These are phyloP conservation scores for Channa maculata DNA, from an alignment of 2,113 vertebrate genomes.

Conservation along the genomic window DNA sequence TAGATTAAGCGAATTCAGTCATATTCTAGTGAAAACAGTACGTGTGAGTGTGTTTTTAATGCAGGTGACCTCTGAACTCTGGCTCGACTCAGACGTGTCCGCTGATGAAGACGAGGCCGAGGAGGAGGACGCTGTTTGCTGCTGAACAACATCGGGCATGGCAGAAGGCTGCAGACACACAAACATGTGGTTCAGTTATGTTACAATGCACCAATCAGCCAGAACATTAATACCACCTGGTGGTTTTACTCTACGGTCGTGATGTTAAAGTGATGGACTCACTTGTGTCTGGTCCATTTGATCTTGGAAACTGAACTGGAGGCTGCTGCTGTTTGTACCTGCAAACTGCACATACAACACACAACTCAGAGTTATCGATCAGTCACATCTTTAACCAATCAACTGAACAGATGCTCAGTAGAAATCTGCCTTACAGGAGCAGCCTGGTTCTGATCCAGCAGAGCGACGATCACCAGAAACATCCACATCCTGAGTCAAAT, in stretches of 20 bases:
- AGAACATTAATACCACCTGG: too few relatives aligned
- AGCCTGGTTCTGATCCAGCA: slow-evolving; percentile 47
- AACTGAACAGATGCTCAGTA: neutral
- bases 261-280: slow-evolving; percentile 7
- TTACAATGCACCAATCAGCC: too few relatives aligned
- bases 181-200: neutral
- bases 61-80: slow-evolving; percentile 35
- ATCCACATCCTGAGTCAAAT: slow-evolving; percentile 37
- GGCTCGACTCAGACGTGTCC: slow-evolving; percentile 44
- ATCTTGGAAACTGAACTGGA: slow-evolving; percentile 11
- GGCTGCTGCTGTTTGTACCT: neutral
- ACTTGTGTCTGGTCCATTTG: slow-evolving; percentile 16
- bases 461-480: slow-evolving; percentile 11
- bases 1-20: too few relatives aligned
- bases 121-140: neutral
- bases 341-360: neutral
- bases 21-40: too few relatives aligned
- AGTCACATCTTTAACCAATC: neutral
- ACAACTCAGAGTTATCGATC: neutral
- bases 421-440: neutral
- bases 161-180: slow-evolving; percentile 25
- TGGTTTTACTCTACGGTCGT: too few relatives aligned
- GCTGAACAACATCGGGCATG: neutral
- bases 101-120: slow-evolving; percentile 45
- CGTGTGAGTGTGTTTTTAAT: too few relatives aligned